Evolutionary conservation across 2,888 invertebrate genomes (phyloP), one percentile per base, ranked within the genome.

Genomic region (Nesidiocoris tenuis): DNA sequence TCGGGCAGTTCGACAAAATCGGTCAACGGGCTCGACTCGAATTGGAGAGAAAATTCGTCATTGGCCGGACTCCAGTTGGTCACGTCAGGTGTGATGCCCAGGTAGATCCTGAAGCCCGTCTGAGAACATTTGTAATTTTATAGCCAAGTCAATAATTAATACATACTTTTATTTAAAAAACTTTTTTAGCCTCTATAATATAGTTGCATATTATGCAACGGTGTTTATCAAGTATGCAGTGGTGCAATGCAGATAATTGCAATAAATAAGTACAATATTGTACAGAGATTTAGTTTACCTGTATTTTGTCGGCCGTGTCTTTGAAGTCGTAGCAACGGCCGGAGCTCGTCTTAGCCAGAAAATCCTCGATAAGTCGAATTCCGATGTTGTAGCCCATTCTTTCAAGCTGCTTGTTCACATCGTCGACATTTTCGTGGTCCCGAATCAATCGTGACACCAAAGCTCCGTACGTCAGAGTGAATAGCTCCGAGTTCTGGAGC

Each of bases 341-440:
- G 1, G 94, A 91, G 71, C 91, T 91, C 19, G 94, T 96, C 80
- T 96, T 89, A 0, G 98, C 96, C 9, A 99, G 86, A 82, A 96
- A 99, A 83, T 99, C 99, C 86, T 99, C 99, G 78, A 99, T 97
- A 56, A 99, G 85, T 61, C 99, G 88, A 71, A 98, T 92, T 12
- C 99, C 99, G 90, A 99, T 99, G 83, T 98, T 99, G 83, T 98
- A 99, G 2, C 99, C 99, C 85, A 96, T 91, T 82, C 95, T 86
- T 82, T 97, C 96, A 77, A 98, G 85, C 82, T 99, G 98, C 82
- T 96, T 96, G 83, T 98, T 99, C 0, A 99, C 98, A 86, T 98
- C 98, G 56, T 98, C 98, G 2, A 95, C 91, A 84, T 94, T 96
- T 83, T 99, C 98, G 81, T 93, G 92, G 83, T 99, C 99, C 84